Base-by-base conservation (phyloP, 1,140 invertebrate genomes). In the Drosophila persimilis region DNA sequence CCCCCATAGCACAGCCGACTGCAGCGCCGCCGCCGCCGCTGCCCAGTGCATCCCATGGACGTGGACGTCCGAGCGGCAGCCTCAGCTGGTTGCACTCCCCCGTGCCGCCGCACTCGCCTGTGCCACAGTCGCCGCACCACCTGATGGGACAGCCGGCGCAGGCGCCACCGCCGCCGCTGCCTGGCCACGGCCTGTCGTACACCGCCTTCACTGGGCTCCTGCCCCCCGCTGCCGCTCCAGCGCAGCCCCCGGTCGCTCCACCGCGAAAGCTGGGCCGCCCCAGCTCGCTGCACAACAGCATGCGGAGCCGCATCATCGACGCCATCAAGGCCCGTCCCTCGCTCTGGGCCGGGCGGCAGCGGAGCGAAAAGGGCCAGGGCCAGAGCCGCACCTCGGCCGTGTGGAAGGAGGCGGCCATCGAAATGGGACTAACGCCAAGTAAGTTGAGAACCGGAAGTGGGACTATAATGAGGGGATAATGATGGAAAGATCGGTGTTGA, bases 261-360 rank as follows among this genome's bases (percentile, higher is more conserved):
- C 52, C 69, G 45, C 76, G 89, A 6, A 90, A 90, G 29, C 75
- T 90, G 50, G 89, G 89, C 7, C 66, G 89, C 8, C 89, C 89
- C 24, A 90, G 89, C 67, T 90, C 89, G 13, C 47, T 90, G 77
- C 90, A 90, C 58, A 90, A 90, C 13, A 90, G 89, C 61, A 90
- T 90, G 89, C 89, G 89, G 6, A 89, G 89, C 0, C 79, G 85
- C 31, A 90, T 90, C 54, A 90, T 90, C 31, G 89, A 90, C 69
- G 85, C 83, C 57, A 90, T 90, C 29, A 90, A 89, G 56, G 74
- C 78, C n/a, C 81, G 78, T 15, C 89, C 89, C 4, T 63, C 81
- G 0, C 71, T 90, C 2, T 90, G 89, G 89, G 89, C 89, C 43
- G 89, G 89, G 2, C 69, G 85, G 17, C 89, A 90, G 60, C 79